Percentiles rank a stretch among this genome's conserved stretches.
Evolutionary conservation across 2,797 vertebrate genomes (phyloP).

Genomic region (Oreonectes daqikongensis): DNA sequence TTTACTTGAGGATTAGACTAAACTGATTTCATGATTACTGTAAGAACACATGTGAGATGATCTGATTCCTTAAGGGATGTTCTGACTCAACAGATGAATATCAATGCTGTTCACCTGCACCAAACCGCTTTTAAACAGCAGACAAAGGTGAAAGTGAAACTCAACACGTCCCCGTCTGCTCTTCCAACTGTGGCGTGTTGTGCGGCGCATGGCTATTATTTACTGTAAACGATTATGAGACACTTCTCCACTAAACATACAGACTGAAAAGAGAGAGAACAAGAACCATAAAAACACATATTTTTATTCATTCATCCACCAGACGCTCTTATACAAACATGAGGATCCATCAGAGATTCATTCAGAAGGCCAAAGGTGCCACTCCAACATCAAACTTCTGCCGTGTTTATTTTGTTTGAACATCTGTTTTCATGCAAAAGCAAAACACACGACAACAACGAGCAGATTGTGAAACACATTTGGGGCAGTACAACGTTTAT

Average conservation of each 20-base stretch:
- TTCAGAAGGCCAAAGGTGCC: not conserved
- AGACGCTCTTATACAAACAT: not conserved
- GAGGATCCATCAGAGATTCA: not conserved
- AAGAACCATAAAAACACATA: not conserved
- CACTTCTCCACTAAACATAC: not conserved
- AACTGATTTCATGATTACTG: no score
- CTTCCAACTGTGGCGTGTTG: not conserved
- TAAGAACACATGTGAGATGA: no score
- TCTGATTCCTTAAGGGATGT: no score
- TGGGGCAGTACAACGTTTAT: not conserved
- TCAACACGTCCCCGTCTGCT: not conserved
- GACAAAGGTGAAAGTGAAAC: constrained; percentile 5
- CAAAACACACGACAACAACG: not conserved
- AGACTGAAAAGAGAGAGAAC: not conserved
- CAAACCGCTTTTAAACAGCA: not conserved
- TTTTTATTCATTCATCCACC: no score
- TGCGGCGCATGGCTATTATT: not conserved
- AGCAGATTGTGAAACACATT: not conserved
- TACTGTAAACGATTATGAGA: not conserved
- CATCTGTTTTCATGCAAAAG: constrained; percentile 5
- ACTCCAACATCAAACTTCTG: not conserved
- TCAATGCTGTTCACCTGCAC: no score
- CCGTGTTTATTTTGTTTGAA: not conserved
- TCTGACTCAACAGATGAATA: no score
- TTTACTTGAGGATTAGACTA: no score